A percentile compares a stretch with the other conserved stretches of the same genome.
phyloP scores from a whole-genome alignment of 2,113 vertebrate genomes.

The Leptobrachium ailaonicum region DNA sequence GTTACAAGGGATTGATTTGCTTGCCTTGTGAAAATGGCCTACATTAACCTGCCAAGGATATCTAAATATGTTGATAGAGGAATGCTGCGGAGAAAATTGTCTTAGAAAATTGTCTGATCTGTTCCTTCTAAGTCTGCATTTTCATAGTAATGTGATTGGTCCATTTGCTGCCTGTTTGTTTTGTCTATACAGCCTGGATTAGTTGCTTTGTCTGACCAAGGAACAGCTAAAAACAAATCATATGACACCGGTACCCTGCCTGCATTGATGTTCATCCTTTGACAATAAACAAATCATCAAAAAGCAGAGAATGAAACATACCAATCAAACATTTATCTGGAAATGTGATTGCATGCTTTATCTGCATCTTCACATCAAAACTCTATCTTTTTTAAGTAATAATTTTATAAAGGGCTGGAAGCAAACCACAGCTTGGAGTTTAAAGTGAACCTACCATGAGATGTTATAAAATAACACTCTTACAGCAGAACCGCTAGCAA shows the following conservation, averaged over 20 bases:
- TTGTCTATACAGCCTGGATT: slow-evolving; percentile 14
- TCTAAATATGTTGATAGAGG: slow-evolving; percentile 51
- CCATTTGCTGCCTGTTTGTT: slow-evolving; percentile 41
- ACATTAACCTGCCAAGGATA: slow-evolving; percentile 56
- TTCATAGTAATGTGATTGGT: slow-evolving; percentile 37
- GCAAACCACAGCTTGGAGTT: too few relatives aligned
- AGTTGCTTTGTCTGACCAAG: slow-evolving; percentile 48
- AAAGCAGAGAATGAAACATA: not conserved
- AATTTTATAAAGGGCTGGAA: too few relatives aligned
- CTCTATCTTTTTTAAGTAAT: too few relatives aligned
- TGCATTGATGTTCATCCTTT: slow-evolving; percentile 30
- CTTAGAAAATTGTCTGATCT: slow-evolving; percentile 52
- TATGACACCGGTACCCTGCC: slow-evolving; percentile 41
- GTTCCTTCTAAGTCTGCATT: slow-evolving; percentile 41
- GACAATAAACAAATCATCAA: slow-evolving; percentile 48
- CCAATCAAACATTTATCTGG: too few relatives aligned
- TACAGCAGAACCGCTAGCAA: too few relatives aligned
- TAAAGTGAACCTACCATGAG: too few relatives aligned
- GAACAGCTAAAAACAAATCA: slow-evolving; percentile 45
- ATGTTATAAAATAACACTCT: too few relatives aligned
- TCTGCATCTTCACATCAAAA: too few relatives aligned
- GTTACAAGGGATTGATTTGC: slow-evolving; percentile 55
- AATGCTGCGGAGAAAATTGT: slow-evolving; percentile 50
- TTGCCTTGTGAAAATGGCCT: slow-evolving; percentile 53
- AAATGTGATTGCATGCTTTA: too few relatives aligned